phyloP scores from a whole-genome alignment of 1,140 invertebrate genomes.

The Dreissena rostriformis region DNA sequence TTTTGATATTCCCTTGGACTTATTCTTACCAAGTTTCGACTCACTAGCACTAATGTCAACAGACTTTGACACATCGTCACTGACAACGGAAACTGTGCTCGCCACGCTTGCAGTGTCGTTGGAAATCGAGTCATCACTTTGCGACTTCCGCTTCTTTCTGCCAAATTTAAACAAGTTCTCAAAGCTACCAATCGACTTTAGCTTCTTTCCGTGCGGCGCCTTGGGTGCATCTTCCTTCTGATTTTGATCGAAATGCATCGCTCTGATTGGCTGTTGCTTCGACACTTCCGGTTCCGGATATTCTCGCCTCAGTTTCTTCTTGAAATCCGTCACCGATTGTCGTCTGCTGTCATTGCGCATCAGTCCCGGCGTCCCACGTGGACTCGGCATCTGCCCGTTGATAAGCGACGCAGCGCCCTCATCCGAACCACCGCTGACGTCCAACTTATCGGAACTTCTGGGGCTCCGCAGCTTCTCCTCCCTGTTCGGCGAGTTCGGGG shows the following conservation, averaged over 20 bases:
- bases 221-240: conserved; percentile 12
- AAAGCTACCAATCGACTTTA: conserved; percentile 68
- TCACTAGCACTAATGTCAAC: conserved; percentile 38
- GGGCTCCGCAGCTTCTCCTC: conserved; percentile 36
- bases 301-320: conserved; percentile 58
- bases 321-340: conserved; percentile 63
- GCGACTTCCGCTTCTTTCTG: conserved; percentile 46
- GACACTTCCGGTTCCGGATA: conserved; percentile 59
- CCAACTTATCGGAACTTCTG: conserved; percentile 9
- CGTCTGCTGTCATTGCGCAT: conserved; percentile 24
- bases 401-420: conserved; percentile 3
- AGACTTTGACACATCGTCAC: conserved; percentile 3
- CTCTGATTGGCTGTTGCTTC: conserved; percentile 67
- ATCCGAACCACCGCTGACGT: conserved; percentile 28
- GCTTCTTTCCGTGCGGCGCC: conserved; percentile 44
- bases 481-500: conserved; percentile 43
- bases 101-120: conserved; percentile 47
- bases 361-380: background rate
- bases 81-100: background rate
- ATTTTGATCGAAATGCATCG: conserved; percentile 60
- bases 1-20: conserved; percentile 43
- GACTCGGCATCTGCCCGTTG: conserved; percentile 21
- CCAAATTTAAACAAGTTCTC: conserved; percentile 65
- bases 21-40: conserved; percentile 24
- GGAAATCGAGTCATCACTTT: conserved; percentile 52